Percentiles rank a stretch among this genome's conserved stretches.
These are phyloP conservation scores for Sphyrna mokarran DNA, from an alignment of 2,113 vertebrate species.

Conservation along the genomic window DNA sequence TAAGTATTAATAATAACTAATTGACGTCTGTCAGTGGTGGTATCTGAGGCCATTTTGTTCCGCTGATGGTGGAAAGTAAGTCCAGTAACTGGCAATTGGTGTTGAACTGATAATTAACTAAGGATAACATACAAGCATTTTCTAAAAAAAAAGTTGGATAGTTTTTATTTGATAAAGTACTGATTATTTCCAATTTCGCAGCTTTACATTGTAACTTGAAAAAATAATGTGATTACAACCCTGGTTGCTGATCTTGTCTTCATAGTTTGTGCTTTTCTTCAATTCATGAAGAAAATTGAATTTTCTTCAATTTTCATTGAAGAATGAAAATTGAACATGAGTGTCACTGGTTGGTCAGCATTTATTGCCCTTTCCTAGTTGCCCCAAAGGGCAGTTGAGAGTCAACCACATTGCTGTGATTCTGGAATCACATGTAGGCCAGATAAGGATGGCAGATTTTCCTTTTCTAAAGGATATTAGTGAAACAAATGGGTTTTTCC, in stretches of 20 bases:
- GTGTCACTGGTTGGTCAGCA: no score
- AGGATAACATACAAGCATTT: background rate
- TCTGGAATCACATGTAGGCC: no score
- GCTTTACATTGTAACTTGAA: background rate
- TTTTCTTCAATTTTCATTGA: no score
- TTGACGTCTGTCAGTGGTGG: background rate
- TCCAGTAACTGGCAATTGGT: background rate
- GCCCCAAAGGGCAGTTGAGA: no score
- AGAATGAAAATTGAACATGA: no score
- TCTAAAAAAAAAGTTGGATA: background rate
- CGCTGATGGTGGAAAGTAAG: background rate
- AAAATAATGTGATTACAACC: background rate
- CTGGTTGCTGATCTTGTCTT: background rate
- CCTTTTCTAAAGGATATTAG: no score
- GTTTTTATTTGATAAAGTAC: background rate
- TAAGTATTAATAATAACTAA: background rate
- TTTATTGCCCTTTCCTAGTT: no score
- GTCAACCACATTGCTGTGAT: no score
- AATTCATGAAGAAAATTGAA: no score
- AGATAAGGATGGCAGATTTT: no score
- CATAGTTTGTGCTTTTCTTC: conserved; percentile 27
- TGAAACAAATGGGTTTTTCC: no score
- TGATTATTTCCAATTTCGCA: background rate
- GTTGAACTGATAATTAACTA: background rate
- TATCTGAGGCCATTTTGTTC: background rate